Base-by-base conservation (phyloP, 2,113 vertebrate genomes). In the Zapornia atra region DNA sequence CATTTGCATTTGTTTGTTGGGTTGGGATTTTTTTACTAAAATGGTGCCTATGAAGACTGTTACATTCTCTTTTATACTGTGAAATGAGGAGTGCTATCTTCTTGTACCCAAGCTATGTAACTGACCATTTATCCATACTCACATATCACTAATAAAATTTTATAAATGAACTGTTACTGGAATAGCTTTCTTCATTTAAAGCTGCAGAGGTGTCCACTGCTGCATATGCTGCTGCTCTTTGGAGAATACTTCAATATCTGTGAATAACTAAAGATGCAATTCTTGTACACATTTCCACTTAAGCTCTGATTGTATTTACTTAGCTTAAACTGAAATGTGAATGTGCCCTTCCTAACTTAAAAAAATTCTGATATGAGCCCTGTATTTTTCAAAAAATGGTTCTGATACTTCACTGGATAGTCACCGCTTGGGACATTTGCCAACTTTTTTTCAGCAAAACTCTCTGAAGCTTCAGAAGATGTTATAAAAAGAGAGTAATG, bases 291-390 rank as follows among this genome's bases (percentile, higher is more conserved):
- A 19, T 71, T 75, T 69, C 53, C 25, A 46, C 20, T 61, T 31
- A 36, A 77, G 15, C 12, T 77, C n/a, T 33, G 26, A 69, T 51
- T 0, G 0, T 75, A 57, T 68, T 48, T 56, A 40, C 0, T 0
- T 26, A 38, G 11, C 12, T 31, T 65, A 78, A 51, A 68, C 6
- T 46, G 54, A 80, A 85, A 66, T 12, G 16, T 7, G 38, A 88
- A 40, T 72, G 19, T 63, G 15, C 5, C 9, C 3, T 73, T 82
- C 24, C 9, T 48, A 79, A 36, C 18, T 72, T 51, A 21, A 80
- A 78, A 46, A 84, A 80, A 26, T 11, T 11, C 42, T 59, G 25
- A 60, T 59, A 57, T 5, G 50, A 87, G 7, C 18, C 8, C 28
- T 54, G 24, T 5, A 6, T 53, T 61, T 69, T 57, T 90, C 11